These are phyloP conservation scores for Blastobasis lacticolella DNA, from an alignment of 2,888 invertebrate genomes.

Conservation along the genomic window DNA sequence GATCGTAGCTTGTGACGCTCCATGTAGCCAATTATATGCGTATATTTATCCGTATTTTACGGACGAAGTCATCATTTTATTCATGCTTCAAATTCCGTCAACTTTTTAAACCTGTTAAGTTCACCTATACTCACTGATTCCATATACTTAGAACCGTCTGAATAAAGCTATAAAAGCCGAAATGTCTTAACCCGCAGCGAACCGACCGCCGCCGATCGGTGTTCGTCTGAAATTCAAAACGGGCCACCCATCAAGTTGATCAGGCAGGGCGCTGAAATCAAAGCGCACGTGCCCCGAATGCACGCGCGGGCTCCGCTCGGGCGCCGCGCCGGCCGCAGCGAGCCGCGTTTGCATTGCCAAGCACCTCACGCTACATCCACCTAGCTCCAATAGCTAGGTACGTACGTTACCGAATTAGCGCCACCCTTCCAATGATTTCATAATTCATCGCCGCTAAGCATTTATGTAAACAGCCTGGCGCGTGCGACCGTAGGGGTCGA, in stretches of 20 bases:
- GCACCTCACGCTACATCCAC: constrained; percentile 9
- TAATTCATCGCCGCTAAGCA: constrained; percentile 27
- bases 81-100: no score
- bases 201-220: neutral
- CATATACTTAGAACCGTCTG: no score
- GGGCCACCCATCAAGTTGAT: constrained; percentile 36
- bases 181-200: no score
- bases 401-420: constrained; percentile 7
- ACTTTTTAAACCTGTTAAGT: no score
- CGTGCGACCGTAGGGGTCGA: constrained; percentile 18
- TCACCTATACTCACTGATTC: no score
- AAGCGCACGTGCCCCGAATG: constrained; percentile 47
- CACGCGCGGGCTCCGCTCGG: constrained; percentile 24
- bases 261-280: constrained; percentile 47
- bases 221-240: constrained; percentile 30
- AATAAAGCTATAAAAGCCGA: no score
- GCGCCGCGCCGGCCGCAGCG: constrained; percentile 26
- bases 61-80: no score
- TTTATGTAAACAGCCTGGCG: constrained; percentile 25
- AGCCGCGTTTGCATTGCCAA: constrained; percentile 38
- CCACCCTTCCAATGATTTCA: constrained; percentile 18
- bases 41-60: no score
- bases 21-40: no score
- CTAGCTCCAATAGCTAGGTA: neutral
- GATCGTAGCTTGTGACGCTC: no score